phyloP scores from a whole-genome alignment of 2,113 vertebrate species.

The Montifringilla adamsi region DNA sequence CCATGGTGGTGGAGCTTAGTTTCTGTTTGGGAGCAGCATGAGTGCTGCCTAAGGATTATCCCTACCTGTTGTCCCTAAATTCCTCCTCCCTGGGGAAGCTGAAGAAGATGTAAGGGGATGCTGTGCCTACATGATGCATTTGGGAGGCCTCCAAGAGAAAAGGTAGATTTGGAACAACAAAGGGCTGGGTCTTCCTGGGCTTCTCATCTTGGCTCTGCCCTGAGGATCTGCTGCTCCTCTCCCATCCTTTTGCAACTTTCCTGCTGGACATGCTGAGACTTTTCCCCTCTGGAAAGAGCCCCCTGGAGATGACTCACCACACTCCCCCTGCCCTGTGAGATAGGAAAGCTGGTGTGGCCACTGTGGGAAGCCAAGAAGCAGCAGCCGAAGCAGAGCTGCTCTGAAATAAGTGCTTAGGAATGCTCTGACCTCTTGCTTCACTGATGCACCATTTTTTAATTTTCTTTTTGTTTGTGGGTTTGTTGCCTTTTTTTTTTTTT shows the following conservation, averaged over 20 bases:
- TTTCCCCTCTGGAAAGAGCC: constrained; percentile 2
- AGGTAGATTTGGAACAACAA: accelerated
- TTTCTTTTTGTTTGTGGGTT: neutral
- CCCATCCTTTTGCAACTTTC: neutral
- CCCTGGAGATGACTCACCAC: neutral
- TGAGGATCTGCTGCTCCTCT: neutral
- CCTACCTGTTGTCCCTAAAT: accelerated
- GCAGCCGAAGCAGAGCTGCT: constrained; percentile 2
- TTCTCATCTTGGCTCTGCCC: neutral
- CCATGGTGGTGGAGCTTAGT: accelerated
- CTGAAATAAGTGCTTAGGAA: constrained; percentile 64
- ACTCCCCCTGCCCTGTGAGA: neutral
- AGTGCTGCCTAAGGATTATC: neutral
- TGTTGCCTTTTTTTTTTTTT: neutral
- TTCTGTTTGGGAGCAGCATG: accelerated
- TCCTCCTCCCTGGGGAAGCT: neutral
- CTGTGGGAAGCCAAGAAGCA: constrained; percentile 42
- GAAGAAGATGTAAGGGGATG: neutral
- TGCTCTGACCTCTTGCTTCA: constrained; percentile 56
- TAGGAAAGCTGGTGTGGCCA: neutral
- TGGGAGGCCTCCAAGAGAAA: neutral
- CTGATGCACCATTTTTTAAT: neutral
- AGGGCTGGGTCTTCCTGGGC: neutral
- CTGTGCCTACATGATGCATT: accelerated
- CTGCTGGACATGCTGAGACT: neutral